Percentiles rank a stretch among this genome's conserved stretches.
Conservation (phyloP, 2,797 vertebrate genomes). For the Oreochromis mossambicus region DNA sequence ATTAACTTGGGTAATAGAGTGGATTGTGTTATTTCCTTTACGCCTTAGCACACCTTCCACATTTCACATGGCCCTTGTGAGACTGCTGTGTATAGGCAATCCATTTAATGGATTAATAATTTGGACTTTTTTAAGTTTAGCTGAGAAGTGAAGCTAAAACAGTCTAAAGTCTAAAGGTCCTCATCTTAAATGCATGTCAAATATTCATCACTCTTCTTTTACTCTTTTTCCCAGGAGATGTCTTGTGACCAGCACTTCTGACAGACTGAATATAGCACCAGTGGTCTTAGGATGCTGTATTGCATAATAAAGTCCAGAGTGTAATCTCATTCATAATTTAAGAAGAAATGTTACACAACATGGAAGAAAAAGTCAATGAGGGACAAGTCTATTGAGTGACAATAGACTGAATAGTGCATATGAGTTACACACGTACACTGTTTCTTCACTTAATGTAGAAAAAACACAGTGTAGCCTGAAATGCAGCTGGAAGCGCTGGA, state of each 20-base stretch:
- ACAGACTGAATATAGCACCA: slow-evolving; percentile 30
- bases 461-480: neutral
- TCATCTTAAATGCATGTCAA: slow-evolving; percentile 39
- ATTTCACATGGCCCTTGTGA: neutral
- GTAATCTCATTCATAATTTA: slow-evolving; percentile 34
- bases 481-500: neutral
- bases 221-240: neutral
- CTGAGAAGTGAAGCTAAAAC: slow-evolving; percentile 29
- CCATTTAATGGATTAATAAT: slow-evolving; percentile 34
- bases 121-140: slow-evolving; percentile 10
- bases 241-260: slow-evolving; percentile 6
- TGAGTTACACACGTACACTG: neutral
- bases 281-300: slow-evolving; percentile 20
- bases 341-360: slow-evolving; percentile 56
- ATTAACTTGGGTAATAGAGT: slow-evolving; percentile 34
- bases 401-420: neutral
- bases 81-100: neutral
- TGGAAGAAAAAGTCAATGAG: neutral
- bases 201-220: slow-evolving; percentile 31
- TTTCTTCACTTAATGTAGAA: neutral
- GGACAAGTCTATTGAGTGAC: neutral
- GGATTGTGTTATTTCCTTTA: slow-evolving; percentile 42
- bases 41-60: slow-evolving; percentile 16
- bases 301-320: slow-evolving; percentile 46
- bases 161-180: slow-evolving; percentile 27